Base-by-base conservation (phyloP, 2,797 vertebrate genomes). In the Sebastes trivittatus region DNA sequence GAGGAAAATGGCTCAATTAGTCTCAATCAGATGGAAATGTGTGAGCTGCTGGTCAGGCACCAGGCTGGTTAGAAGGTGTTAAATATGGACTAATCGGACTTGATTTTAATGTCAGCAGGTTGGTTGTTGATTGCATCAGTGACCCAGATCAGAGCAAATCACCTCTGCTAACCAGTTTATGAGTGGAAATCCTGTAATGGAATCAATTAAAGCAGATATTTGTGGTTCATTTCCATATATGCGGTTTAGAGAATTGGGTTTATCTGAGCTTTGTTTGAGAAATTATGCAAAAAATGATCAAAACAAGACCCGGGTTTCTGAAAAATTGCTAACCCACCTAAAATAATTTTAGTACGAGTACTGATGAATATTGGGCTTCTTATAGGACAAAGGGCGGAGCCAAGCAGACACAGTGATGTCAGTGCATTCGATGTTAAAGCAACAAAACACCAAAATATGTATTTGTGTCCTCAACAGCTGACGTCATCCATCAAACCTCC, bases 401-500 rank as follows among this genome's bases (percentile, higher is more conserved):
- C 4, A 14, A 54, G 9, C 49, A 0, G 6, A 42, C 75, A 38
- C n/a, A 3, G 2, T 74, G 71, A 84, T 63, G 78, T 80, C 82
- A 82, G 7, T 4, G 72, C 6, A 2, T 54, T 38, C 1, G 0
- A 38, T 54, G 36, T 64, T 67, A 58, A 60, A 75, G 64, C 46
- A 63, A 32, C 61, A 69, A 61, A 78, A 58, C 73, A 54, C 1
- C 23, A 49, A 29, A 52, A 75, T 29, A 54, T 16, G 55, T 25
- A 25, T 72, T 18, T 78, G 22, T 34, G 23, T 78, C 54, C n/a
- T 55, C 25, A 36, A 38, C 89, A 90, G 88, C 88, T 90, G 90
- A 90, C 52, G 87, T 84, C 87, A 81, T 89, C 64, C 68, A 62
- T 89, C 83, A 88, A 63, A 42, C 46, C 46, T 18, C 67, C 32